Conservation (phyloP, 2,797 vertebrate genomes). For the Oryzias sinensis region DNA sequence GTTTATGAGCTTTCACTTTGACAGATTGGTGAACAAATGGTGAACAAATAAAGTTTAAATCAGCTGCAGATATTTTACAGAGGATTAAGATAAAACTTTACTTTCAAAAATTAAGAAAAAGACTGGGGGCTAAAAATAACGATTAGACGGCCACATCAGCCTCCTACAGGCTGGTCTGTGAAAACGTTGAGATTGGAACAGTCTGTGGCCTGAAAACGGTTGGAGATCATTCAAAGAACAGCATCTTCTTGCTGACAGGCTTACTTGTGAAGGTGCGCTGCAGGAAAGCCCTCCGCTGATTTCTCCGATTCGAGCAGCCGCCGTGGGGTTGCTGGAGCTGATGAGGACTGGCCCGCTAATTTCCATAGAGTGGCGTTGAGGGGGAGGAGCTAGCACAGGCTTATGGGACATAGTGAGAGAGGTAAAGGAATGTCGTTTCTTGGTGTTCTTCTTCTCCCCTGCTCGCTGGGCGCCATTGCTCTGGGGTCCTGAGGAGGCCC, state of each 20-base stretch:
- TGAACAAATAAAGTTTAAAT: too few species aligned
- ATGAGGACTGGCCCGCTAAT: constrained; percentile 99
- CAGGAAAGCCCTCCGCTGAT: constrained; percentile 94
- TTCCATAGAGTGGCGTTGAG: constrained; percentile 98
- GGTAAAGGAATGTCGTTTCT: constrained; percentile 98
- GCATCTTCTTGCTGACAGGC: neutral
- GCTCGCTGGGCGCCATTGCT: constrained; percentile 83
- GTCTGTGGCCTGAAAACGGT: too few species aligned
- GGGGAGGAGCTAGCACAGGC: constrained; percentile 87
- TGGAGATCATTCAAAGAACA: neutral
- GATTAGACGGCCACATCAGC: too few species aligned
- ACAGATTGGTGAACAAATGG: too few species aligned
- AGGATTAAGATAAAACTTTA: too few species aligned
- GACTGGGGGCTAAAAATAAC: too few species aligned
- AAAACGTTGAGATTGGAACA: too few species aligned
- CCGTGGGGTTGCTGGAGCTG: constrained; percentile 97
- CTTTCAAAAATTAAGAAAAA: too few species aligned
- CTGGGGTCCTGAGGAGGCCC: constrained; percentile 81
- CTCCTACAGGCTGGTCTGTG: too few species aligned
- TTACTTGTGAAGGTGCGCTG: constrained; percentile 97
- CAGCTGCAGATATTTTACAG: too few species aligned
- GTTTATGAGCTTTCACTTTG: too few species aligned
- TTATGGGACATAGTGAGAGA: constrained; percentile 98
- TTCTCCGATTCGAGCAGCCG: constrained; percentile 93
- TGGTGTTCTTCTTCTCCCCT: constrained; percentile 97